Evolutionary conservation across 2,888 invertebrate species (phyloP), one percentile per base, ranked within the genome.

Genomic region (Drosophila borealis): DNA sequence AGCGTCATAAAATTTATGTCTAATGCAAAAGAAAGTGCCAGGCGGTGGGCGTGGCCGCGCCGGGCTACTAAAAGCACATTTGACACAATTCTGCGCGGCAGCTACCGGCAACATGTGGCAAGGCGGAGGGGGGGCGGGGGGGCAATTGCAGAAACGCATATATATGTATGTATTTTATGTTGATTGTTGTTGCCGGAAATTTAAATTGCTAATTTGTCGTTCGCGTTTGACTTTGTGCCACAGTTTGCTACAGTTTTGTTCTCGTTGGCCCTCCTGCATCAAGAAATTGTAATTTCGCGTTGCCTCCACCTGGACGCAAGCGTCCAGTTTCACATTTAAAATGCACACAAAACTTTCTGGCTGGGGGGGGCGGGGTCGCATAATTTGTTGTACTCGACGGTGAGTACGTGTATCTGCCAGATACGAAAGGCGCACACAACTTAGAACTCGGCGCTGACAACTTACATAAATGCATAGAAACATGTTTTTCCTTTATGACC

Each of bases 11-110:
- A 65, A 77, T 82, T 62, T 74, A 77, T 74, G 56, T 53, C 59
- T 65, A 55, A 37, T 59, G 46, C 61, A 67, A 76, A 73, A 85
- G 86, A 83, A 83, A 82, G 82, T 85, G 82, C 70, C 64, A 65
- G 34, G n/a, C 51, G 50, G 60, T 63, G 66, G 78, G 75, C 78
- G 75, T 78, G 75, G 66, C 57, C 41, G 60, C 60, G 62, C 50
- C 13, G 21, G 6, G 42, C 33, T 25, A 49, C 48, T 39, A 48
- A 67, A 29, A 21, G 25, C 60, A 54, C 61, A 63, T 59, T 77
- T 77, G 77, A 73, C 76, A 77, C 78, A 77, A 77, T 76, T 75
- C 76, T 61, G 44, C 14, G 45, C 37, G 21, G 45, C 34, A 10
- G 46, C 54, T 42, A 29, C 44, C 42, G 10, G 59, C 56, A 42